phyloP scores from a whole-genome alignment of 2,888 invertebrate species.

The Heterodera filipjevi region DNA sequence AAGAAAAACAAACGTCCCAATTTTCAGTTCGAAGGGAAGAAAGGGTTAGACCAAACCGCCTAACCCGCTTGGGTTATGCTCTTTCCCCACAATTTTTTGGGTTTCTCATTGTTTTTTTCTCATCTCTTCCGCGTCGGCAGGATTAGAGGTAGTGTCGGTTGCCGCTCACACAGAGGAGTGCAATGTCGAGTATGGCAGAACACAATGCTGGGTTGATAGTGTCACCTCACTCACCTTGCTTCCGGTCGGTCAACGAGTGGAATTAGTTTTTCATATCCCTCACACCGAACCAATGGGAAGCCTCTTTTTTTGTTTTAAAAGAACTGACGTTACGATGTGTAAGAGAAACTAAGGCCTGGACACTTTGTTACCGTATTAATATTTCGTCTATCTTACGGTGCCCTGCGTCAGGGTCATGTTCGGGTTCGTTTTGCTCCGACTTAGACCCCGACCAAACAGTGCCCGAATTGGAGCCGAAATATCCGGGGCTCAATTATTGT shows the following conservation, averaged over 20 bases:
- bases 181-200: neutral
- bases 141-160: neutral
- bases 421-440: no score
- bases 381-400: neutral
- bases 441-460: no score
- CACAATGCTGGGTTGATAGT: neutral
- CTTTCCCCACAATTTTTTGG: neutral
- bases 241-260: neutral
- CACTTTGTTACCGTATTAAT: neutral
- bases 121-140: neutral
- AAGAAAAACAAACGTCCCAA: neutral
- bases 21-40: neutral
- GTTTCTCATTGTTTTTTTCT: neutral
- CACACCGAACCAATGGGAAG: neutral
- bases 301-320: neutral
- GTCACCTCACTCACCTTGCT: neutral
- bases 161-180: neutral
- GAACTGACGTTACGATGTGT: neutral
- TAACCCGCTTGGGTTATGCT: neutral
- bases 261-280: neutral
- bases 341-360: neutral
- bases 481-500: neutral
- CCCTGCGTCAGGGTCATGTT: no score
- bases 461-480: neutral
- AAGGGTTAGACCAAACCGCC: neutral